These are phyloP conservation scores for Callopanchax toddi DNA, from an alignment of 2,113 vertebrate species.

Conservation along the genomic window DNA sequence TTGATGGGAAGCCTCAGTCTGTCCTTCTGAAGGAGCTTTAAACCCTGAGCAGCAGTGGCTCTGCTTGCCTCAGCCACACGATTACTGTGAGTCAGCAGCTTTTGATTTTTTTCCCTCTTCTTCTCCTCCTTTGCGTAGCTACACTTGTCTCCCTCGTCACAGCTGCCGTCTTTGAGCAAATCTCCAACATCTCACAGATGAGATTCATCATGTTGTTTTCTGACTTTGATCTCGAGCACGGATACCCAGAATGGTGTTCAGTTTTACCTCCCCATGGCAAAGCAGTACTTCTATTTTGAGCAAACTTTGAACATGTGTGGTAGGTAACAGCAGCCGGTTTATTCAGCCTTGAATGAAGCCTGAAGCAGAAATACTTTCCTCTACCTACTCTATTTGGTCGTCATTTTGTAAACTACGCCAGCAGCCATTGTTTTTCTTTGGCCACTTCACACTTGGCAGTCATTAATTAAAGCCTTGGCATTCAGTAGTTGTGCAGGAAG, in stretches of 20 bases:
- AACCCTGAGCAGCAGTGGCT: slow-evolving; percentile 41
- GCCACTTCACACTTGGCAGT: slow-evolving; percentile 34
- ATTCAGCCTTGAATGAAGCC: background rate
- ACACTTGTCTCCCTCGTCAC: slow-evolving; percentile 18
- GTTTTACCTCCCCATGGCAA: slow-evolving; percentile 10
- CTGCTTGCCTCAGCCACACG: slow-evolving; percentile 45
- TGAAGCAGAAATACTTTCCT: slow-evolving; percentile 22
- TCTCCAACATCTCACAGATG: slow-evolving; percentile 38
- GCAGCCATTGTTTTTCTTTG: slow-evolving; percentile 49
- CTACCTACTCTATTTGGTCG: slow-evolving; percentile 17
- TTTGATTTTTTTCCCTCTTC: slow-evolving; percentile 7
- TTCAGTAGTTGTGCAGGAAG: slow-evolving; percentile 36
- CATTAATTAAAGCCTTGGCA: slow-evolving; percentile 37
- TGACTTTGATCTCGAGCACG: slow-evolving; percentile 44
- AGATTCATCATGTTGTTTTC: slow-evolving; percentile 52
- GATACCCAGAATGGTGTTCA: slow-evolving; percentile 36
- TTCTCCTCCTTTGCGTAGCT: slow-evolving; percentile 44
- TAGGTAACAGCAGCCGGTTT: slow-evolving; percentile 13
- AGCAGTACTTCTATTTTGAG: slow-evolving; percentile 19
- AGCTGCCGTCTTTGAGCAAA: slow-evolving; percentile 49
- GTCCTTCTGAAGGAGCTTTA: slow-evolving; percentile 68
- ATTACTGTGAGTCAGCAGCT: slow-evolving; percentile 79
- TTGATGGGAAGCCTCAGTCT: slow-evolving; percentile 40
- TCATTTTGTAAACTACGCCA: slow-evolving; percentile 7
- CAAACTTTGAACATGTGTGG: slow-evolving; percentile 5